A percentile compares a stretch with the other conserved stretches of the same genome.
Conservation (phyloP, 2,113 vertebrate genomes). For the Rhynchopsitta pachyrhyncha region DNA sequence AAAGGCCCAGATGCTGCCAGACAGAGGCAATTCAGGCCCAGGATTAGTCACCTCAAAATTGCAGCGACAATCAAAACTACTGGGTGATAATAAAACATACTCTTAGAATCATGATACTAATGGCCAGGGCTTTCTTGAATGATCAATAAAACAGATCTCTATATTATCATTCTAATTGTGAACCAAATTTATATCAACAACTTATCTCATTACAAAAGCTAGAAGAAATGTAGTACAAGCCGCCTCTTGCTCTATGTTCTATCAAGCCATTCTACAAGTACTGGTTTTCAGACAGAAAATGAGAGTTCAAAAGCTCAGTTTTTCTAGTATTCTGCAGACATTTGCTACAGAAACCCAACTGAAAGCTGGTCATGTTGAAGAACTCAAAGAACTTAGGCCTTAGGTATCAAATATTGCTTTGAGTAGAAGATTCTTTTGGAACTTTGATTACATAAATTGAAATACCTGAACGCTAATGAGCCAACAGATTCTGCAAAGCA, state of each 20-base stretch:
- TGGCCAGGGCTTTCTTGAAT: neutral
- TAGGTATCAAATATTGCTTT: neutral
- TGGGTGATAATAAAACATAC: neutral
- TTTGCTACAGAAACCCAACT: neutral
- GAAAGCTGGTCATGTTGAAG: neutral
- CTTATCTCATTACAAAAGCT: neutral
- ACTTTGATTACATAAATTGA: neutral
- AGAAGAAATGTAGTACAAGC: fast-evolving
- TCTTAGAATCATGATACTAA: neutral
- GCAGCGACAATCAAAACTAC: neutral
- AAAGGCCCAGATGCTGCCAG: neutral
- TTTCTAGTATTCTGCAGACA: neutral
- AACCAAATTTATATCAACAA: neutral
- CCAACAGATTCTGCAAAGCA: neutral
- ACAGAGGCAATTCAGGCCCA: neutral
- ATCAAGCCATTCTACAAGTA: neutral
- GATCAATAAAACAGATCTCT: neutral
- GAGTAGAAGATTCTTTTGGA: neutral
- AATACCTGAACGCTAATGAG: neutral
- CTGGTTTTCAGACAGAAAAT: neutral
- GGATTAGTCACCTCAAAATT: neutral
- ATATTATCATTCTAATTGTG: neutral
- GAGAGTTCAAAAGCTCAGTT: neutral
- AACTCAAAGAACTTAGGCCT: neutral
- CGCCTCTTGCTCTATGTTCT: neutral